phyloP scores from a whole-genome alignment of 2,113 vertebrate genomes.

The Leptobrachium ailaonicum region DNA sequence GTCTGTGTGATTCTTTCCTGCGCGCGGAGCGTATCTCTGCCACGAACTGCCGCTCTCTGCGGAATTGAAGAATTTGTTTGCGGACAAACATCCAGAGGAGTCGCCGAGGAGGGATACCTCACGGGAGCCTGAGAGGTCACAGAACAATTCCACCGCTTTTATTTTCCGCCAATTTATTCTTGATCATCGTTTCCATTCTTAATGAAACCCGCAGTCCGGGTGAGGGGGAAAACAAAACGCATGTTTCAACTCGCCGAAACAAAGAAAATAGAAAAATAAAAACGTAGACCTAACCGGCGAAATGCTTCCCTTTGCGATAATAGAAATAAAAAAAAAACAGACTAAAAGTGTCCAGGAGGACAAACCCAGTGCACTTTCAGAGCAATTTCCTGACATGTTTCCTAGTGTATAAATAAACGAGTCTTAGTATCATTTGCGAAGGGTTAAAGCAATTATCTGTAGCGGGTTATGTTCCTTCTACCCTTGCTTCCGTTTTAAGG shows the following conservation, averaged over 20 bases:
- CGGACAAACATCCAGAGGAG: background rate
- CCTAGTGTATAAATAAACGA: too few species aligned
- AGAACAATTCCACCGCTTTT: constrained; percentile 15
- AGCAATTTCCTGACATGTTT: too few species aligned
- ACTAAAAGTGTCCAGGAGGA: too few species aligned
- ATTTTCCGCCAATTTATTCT: constrained; percentile 15
- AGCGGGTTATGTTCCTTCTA: too few species aligned
- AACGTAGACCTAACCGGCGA: background rate
- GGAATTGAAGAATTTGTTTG: constrained; percentile 26
- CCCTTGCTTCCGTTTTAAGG: too few species aligned
- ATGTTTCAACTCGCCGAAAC: constrained; percentile 10
- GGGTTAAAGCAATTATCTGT: too few species aligned
- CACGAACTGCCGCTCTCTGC: constrained; percentile 16
- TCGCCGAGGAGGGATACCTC: constrained; percentile 13
- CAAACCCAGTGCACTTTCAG: too few species aligned
- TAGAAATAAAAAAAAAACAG: background rate
- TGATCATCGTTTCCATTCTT: constrained; percentile 19
- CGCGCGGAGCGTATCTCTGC: background rate
- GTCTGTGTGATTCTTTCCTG: constrained; percentile 6
- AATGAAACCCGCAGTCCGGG: background rate
- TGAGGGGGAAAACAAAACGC: constrained; percentile 5
- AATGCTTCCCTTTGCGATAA: background rate
- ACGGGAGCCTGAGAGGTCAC: constrained; percentile 19
- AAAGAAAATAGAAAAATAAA: background rate
- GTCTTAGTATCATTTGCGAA: too few species aligned